phyloP scores from a whole-genome alignment of 1,140 invertebrate genomes.

The Panagrolaimus sp. region DNA sequence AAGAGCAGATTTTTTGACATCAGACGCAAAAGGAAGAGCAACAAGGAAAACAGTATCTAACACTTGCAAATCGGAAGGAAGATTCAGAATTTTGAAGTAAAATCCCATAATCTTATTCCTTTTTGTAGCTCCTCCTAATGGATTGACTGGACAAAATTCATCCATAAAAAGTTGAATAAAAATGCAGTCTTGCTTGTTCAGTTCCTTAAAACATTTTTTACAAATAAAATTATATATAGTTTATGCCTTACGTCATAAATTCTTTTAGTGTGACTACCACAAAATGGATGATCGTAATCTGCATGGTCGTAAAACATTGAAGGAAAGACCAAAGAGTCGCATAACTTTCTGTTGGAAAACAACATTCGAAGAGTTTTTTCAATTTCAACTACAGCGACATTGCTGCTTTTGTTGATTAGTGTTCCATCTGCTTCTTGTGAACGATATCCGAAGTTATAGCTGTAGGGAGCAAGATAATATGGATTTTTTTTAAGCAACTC shows the following conservation, averaged over 20 bases:
- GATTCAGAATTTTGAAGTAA: background rate
- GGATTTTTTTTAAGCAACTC: no score
- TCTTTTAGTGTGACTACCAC: background rate
- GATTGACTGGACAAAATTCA: background rate
- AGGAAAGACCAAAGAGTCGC: no score
- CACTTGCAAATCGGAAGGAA: background rate
- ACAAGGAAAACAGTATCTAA: background rate
- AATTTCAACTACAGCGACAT: no score
- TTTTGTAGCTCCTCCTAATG: background rate
- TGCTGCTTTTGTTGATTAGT: no score
- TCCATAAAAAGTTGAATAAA: background rate
- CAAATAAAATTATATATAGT: background rate
- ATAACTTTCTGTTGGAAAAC: no score
- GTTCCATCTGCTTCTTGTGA: no score
- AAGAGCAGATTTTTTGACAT: background rate
- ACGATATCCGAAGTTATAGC: no score
- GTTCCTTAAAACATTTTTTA: background rate
- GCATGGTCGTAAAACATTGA: no score
- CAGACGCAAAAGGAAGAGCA: background rate
- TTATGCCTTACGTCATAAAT: background rate
- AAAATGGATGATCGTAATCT: background rate
- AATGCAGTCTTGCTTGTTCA: background rate
- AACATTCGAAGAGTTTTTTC: no score
- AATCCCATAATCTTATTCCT: background rate
- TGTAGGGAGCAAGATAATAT: no score